Conservation (phyloP, 2,113 vertebrate species). For the Sander vitreus region DNA sequence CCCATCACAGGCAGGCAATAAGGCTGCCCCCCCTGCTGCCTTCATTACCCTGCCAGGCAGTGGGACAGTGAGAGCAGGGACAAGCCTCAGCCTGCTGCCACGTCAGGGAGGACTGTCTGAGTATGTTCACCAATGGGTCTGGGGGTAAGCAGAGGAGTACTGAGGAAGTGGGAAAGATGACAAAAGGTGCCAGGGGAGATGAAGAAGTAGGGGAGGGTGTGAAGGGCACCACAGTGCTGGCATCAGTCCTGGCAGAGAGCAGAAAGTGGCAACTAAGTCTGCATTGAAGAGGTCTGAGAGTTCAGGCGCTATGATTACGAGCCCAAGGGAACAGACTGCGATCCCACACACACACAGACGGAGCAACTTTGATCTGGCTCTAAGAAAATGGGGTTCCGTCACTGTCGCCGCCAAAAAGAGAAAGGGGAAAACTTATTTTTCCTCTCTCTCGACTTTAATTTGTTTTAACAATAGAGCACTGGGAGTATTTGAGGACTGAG, state of each 20-base stretch:
- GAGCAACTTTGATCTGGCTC: constrained; percentile 46
- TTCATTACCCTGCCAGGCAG: constrained; percentile 63
- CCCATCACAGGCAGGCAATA: constrained; percentile 46
- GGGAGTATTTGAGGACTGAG: constrained; percentile 39
- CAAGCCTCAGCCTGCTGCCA: constrained; percentile 60
- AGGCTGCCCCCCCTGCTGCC: constrained; percentile 54
- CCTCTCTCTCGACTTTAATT: constrained; percentile 56
- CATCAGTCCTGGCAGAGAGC: constrained; percentile 47
- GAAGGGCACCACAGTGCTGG: constrained; percentile 41
- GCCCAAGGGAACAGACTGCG: constrained; percentile 38
- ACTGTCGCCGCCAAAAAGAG: constrained; percentile 36
- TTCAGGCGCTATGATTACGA: constrained; percentile 52
- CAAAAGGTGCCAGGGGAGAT: constrained; percentile 30
- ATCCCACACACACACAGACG: background rate
- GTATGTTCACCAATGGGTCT: constrained; percentile 44
- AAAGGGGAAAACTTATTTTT: constrained; percentile 30
- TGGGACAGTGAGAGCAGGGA: constrained; percentile 54
- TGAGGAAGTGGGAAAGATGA: constrained; percentile 19
- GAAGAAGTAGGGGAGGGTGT: constrained; percentile 25
- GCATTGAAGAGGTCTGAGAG: constrained; percentile 42
- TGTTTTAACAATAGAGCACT: constrained; percentile 48
- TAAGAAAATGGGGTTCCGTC: constrained; percentile 54
- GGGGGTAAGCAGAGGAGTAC: constrained; percentile 21
- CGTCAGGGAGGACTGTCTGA: constrained; percentile 41
- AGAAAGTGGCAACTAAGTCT: constrained; percentile 32